Conservation (phyloP, 2,888 invertebrate species). For the Agriopis aurantiaria region DNA sequence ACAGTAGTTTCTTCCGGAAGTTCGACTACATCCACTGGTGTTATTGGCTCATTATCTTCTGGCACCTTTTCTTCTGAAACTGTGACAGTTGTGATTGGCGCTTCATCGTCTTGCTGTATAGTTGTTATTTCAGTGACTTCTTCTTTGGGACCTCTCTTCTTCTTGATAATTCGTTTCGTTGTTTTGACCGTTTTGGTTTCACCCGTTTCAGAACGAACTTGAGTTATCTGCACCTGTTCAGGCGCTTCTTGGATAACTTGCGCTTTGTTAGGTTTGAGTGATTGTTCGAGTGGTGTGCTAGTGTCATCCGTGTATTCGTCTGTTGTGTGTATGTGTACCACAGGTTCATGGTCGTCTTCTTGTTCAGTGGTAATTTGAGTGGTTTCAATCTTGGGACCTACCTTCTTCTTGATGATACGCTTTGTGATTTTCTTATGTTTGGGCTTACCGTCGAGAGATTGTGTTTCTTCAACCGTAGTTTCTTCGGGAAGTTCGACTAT, state of each 20-base stretch:
- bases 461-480: slow-evolving; percentile 41
- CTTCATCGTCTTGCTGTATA: slow-evolving; percentile 42
- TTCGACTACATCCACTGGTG: slow-evolving; percentile 43
- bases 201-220: slow-evolving; percentile 53
- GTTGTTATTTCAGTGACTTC: slow-evolving; percentile 51
- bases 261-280: slow-evolving; percentile 38
- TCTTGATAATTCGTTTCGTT: slow-evolving; percentile 36
- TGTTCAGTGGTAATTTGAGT: slow-evolving; percentile 61
- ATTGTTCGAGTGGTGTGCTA: slow-evolving; percentile 40
- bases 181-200: slow-evolving; percentile 43
- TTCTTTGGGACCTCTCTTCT: slow-evolving; percentile 42
- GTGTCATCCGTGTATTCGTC: slow-evolving; percentile 46
- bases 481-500: slow-evolving; percentile 56
- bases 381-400: slow-evolving; percentile 52
- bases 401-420: slow-evolving; percentile 54
- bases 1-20: slow-evolving; percentile 56
- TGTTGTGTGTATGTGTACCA: slow-evolving; percentile 49
- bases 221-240: slow-evolving; percentile 67
- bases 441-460: slow-evolving; percentile 56
- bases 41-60: slow-evolving; percentile 43
- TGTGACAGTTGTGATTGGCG: slow-evolving; percentile 42
- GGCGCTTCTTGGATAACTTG: slow-evolving; percentile 57
- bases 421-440: slow-evolving; percentile 51
- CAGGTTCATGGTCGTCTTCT: slow-evolving; percentile 37
- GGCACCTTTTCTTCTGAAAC: slow-evolving; percentile 20